phyloP scores from a whole-genome alignment of 2,113 vertebrate species.

The Penelope pileata region DNA sequence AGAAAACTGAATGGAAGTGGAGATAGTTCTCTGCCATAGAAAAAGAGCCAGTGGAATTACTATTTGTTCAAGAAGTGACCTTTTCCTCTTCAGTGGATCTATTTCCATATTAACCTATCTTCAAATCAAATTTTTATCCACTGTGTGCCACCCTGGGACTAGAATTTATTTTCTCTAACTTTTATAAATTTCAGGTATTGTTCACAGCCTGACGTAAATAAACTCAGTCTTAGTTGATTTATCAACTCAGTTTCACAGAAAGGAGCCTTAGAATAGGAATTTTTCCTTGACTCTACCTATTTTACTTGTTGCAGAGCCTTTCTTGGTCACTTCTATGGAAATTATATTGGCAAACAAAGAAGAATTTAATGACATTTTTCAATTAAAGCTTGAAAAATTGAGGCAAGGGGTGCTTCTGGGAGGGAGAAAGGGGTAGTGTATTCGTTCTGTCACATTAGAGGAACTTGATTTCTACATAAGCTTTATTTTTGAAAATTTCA shows the following conservation, averaged over 20 bases:
- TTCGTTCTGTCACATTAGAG: background rate
- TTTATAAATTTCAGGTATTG: background rate
- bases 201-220: background rate
- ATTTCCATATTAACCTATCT: background rate
- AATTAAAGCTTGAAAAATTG: background rate
- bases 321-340: background rate
- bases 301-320: background rate
- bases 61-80: conserved; percentile 8
- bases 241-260: background rate
- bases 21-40: background rate
- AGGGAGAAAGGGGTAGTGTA: background rate
- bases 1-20: background rate
- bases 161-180: background rate
- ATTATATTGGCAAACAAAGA: background rate
- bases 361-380: background rate
- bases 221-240: background rate
- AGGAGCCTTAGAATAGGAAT: background rate
- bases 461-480: conserved; percentile 15
- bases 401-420: background rate
- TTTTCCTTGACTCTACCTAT: background rate
- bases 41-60: background rate
- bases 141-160: background rate
- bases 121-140: background rate
- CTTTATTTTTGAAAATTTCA: background rate
- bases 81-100: conserved; percentile 1